Conservation (phyloP, 2,113 vertebrate genomes). For the Sialia sialis region DNA sequence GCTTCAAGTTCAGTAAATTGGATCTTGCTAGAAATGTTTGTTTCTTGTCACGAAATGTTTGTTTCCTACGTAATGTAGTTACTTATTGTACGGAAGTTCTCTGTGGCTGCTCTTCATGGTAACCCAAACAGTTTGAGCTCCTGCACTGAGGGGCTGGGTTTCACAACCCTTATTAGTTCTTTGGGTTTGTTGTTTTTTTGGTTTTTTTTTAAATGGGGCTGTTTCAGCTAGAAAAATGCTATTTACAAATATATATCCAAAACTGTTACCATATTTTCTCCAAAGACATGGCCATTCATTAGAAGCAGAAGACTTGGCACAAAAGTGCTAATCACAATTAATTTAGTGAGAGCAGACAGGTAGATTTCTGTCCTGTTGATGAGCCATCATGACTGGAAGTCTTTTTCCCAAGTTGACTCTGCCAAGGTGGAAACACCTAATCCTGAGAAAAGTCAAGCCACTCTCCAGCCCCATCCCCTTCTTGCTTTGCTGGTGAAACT, state of each 20-base stretch:
- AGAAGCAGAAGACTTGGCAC: background rate
- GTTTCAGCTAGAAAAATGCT: background rate
- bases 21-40: slow-evolving; percentile 27
- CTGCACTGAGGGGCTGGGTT: background rate
- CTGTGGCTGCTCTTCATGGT: background rate
- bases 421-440: background rate
- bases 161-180: background rate
- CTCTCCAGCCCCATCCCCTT: background rate
- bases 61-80: slow-evolving; percentile 28
- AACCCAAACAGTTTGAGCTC: background rate
- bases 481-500: background rate
- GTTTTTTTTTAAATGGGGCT: background rate
- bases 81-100: slow-evolving; percentile 1
- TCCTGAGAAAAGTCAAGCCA: background rate
- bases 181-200: background rate
- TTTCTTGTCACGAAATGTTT: slow-evolving; percentile 58
- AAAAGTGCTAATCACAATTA: background rate
- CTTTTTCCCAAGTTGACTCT: background rate
- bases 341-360: background rate
- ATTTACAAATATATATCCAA: background rate
- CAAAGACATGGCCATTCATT: background rate
- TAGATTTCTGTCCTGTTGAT: background rate
- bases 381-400: accelerated
- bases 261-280: background rate
- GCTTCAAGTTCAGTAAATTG: slow-evolving; percentile 40